Evolutionary conservation across 1,140 invertebrate species (phyloP).

Genomic region (Melanaphis sacchari): DNA sequence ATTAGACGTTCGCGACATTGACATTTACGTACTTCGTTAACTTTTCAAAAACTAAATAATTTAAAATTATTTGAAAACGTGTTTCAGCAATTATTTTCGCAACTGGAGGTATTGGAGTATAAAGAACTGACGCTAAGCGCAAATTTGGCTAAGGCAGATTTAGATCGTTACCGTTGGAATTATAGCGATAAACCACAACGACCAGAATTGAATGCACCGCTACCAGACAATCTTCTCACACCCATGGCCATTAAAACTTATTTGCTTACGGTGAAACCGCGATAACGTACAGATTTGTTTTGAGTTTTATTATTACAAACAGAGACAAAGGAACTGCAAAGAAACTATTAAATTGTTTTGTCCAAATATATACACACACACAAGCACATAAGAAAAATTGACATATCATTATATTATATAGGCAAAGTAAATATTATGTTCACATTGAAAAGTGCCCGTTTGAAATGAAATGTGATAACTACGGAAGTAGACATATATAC

Average conservation of each 20-base stretch:
- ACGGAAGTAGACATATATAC: background rate
- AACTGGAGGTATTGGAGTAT: constrained; percentile 56
- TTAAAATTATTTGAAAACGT: background rate
- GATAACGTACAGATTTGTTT: constrained; percentile 28
- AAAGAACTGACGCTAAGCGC: constrained; percentile 59
- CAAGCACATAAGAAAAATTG: background rate
- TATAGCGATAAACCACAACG: constrained; percentile 55
- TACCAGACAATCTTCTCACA: constrained; percentile 47
- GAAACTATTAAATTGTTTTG: background rate
- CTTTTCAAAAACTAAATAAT: background rate
- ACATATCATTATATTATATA: background rate
- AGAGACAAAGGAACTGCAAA: background rate
- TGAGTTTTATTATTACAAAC: background rate
- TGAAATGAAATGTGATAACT: background rate
- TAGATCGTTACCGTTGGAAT: constrained; percentile 58
- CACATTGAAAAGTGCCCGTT: background rate
- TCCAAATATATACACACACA: background rate
- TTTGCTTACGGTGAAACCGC: constrained; percentile 58
- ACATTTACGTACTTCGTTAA: too few relatives aligned
- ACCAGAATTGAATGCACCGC: background rate
- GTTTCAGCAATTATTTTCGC: constrained; percentile 58
- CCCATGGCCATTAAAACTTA: constrained; percentile 60
- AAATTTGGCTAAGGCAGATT: constrained; percentile 55
- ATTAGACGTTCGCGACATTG: too few relatives aligned
- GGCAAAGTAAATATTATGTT: background rate